Percentiles rank a stretch among this genome's conserved stretches.
Conservation (phyloP, 2,888 invertebrate genomes). For the Slavum lentiscoides region DNA sequence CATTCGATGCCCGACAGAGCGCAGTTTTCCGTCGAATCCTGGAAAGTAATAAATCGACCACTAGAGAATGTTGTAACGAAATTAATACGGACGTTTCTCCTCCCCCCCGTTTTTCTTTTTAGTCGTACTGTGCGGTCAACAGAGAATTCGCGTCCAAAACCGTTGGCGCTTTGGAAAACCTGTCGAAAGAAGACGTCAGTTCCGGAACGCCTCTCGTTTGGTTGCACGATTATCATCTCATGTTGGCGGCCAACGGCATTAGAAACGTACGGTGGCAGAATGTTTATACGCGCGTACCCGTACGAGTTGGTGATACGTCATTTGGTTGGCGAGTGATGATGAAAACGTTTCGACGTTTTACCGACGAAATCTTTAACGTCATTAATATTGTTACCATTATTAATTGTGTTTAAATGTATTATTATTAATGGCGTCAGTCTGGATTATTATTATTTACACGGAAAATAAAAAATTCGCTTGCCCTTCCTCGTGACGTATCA, state of each 20-base stretch:
- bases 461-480: no score
- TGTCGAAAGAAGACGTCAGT: slow-evolving; percentile 54
- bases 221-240: slow-evolving; percentile 93
- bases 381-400: no score
- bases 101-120: slow-evolving; percentile 50
- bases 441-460: no score
- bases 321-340: no score
- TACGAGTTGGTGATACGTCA: no score
- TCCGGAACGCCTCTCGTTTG: slow-evolving; percentile 76
- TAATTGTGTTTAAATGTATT: no score
- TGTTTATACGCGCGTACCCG: neutral
- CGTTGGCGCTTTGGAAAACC: slow-evolving; percentile 65
- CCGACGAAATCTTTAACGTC: no score
- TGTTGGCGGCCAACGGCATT: slow-evolving; percentile 89
- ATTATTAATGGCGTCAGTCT: no score
- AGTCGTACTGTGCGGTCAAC: slow-evolving; percentile 78
- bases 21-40: slow-evolving; percentile 78
- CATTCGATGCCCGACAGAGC: slow-evolving; percentile 91
- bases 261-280: slow-evolving; percentile 70
- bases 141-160: slow-evolving; percentile 82
- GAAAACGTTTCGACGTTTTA: no score
- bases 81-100: no score
- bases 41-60: slow-evolving; percentile 62
- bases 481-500: no score
- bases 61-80: neutral